Evolutionary conservation across 2,113 vertebrate species (phyloP).

Genomic region (Pelmatolapia mariae): DNA sequence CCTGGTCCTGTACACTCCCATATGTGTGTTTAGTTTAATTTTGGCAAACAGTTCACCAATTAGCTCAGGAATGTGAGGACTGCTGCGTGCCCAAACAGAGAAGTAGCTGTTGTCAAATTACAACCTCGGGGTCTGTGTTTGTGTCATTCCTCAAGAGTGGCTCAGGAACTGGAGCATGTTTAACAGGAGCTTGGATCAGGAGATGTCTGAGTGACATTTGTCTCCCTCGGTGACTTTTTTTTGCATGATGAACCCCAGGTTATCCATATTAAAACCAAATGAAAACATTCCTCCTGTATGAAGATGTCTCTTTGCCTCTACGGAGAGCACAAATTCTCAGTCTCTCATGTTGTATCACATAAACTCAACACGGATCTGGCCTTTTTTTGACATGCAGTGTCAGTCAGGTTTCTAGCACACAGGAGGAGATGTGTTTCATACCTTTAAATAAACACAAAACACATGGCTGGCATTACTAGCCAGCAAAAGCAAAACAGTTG

Average conservation of each 20-base stretch:
- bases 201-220: background rate
- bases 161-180: background rate
- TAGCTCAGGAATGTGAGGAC: conserved; percentile 23
- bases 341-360: background rate
- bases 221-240: background rate
- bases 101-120: background rate
- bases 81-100: conserved; percentile 13
- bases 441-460: background rate
- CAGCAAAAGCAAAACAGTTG: background rate
- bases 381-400: background rate
- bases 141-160: background rate
- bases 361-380: background rate
- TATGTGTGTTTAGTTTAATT: background rate
- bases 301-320: background rate
- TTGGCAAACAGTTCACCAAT: conserved; percentile 5
- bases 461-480: background rate
- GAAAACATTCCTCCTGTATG: background rate
- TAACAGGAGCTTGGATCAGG: background rate
- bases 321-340: background rate
- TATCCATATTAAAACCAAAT: background rate
- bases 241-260: rapidly evolving
- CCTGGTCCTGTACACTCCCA: background rate
- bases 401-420: background rate
- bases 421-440: background rate
- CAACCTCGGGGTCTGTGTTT: background rate